Evolutionary conservation across 2,888 invertebrate species (phyloP).

Genomic region (Andrena marginata): DNA sequence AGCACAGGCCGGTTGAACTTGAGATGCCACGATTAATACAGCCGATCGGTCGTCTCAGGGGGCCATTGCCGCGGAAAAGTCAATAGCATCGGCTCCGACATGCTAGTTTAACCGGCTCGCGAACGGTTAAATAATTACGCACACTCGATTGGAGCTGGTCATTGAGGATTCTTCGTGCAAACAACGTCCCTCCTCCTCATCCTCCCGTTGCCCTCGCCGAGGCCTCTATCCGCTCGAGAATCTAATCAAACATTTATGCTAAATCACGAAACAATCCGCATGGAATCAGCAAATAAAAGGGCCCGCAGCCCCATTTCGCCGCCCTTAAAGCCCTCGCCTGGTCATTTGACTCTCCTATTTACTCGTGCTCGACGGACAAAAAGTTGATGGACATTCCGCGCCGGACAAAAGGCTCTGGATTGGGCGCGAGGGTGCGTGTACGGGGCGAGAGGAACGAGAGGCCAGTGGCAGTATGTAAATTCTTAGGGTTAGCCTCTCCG

Average conservation of each 20-base stretch:
- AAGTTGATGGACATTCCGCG: slow-evolving; percentile 85
- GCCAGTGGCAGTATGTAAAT: slow-evolving; percentile 82
- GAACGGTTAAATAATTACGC: slow-evolving; percentile 79
- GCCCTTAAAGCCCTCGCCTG: slow-evolving; percentile 83
- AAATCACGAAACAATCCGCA: slow-evolving; percentile 85
- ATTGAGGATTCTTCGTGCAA: slow-evolving; percentile 76
- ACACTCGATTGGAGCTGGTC: slow-evolving; percentile 75
- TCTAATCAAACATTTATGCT: slow-evolving; percentile 86
- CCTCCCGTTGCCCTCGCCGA: slow-evolving; percentile 23
- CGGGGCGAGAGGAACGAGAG: slow-evolving; percentile 49
- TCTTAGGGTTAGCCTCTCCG: slow-evolving; percentile 72
- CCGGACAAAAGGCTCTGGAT: slow-evolving; percentile 83
- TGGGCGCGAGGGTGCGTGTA: slow-evolving; percentile 59
- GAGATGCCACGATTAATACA: slow-evolving; percentile 34
- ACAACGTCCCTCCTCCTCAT: slow-evolving; percentile 61
- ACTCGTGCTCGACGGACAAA: slow-evolving; percentile 82
- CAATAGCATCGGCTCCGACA: slow-evolving; percentile 17
- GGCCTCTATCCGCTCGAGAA: slow-evolving; percentile 72
- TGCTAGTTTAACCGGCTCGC: slow-evolving; percentile 7
- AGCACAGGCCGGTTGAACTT: slow-evolving; percentile 21
- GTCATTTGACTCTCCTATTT: slow-evolving; percentile 85
- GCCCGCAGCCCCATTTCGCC: slow-evolving; percentile 76
- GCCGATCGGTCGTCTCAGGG: slow-evolving; percentile 16
- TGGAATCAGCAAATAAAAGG: slow-evolving; percentile 85
- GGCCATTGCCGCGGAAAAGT: slow-evolving; percentile 14